These are phyloP conservation scores for Alaudala cheleensis DNA, from an alignment of 2,113 vertebrate species.

Conservation along the genomic window DNA sequence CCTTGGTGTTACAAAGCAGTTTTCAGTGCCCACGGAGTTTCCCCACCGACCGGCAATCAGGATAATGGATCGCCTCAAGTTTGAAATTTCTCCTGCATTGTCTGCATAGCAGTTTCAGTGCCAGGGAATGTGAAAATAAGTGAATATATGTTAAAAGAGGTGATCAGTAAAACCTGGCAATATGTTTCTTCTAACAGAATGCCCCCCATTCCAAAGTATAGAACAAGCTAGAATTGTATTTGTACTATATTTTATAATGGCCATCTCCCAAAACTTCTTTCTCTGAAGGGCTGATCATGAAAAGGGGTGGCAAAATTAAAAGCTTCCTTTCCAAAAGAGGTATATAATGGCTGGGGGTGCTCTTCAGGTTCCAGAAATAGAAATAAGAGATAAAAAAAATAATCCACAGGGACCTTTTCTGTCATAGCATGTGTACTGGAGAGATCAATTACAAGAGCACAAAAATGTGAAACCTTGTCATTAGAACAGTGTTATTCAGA, in stretches of 20 bases:
- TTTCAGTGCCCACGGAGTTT: not conserved
- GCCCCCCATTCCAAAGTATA: not conserved
- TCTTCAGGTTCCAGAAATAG: conserved; percentile 53
- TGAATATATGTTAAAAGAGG: conserved; percentile 42
- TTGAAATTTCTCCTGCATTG: conserved; percentile 21
- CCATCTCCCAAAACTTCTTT: conserved; percentile 37
- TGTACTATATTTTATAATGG: conserved; percentile 9
- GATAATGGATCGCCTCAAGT: not conserved
- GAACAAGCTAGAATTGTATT: conserved; percentile 26
- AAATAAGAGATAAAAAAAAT: conserved; percentile 39
- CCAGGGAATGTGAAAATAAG: conserved; percentile 23
- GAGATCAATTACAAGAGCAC: conserved; percentile 38
- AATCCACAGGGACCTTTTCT: conserved; percentile 21
- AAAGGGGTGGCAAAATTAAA: conserved; percentile 39
- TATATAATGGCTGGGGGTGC: not conserved
- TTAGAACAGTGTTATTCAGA: not conserved
- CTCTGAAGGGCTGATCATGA: conserved; percentile 34
- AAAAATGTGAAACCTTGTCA: conserved; percentile 45
- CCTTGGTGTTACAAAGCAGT: not conserved
- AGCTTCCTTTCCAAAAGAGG: conserved; percentile 39
- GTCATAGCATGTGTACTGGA: not conserved
- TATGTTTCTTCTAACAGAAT: conserved; percentile 14
- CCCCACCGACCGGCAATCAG: not conserved
- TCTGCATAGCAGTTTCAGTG: not conserved
- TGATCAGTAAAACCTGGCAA: conserved; percentile 42